A percentile compares a stretch with the other conserved stretches of the same genome.
These are phyloP conservation scores for Pogonognathellus flavescens DNA, from an alignment of 1,140 invertebrate species.

Conservation along the genomic window DNA sequence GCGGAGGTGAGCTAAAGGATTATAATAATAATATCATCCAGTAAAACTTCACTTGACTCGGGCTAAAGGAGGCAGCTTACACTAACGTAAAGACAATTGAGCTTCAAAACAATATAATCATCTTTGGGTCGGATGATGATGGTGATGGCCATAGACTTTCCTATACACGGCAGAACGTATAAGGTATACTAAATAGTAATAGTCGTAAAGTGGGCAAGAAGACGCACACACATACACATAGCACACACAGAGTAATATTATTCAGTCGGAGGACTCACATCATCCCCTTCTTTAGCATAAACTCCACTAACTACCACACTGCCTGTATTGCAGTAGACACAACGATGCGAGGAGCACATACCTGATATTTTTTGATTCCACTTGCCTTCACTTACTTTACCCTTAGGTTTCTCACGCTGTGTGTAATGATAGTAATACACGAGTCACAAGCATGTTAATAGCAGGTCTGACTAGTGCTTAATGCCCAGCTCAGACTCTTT, in stretches of 20 bases:
- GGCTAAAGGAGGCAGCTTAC: slow-evolving; percentile 10
- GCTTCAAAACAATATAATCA: slow-evolving; percentile 23
- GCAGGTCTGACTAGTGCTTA: slow-evolving; percentile 60
- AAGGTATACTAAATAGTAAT: neutral
- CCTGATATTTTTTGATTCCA: slow-evolving; percentile 21
- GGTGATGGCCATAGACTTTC: neutral
- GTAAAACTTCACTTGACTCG: slow-evolving; percentile 21
- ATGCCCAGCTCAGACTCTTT: slow-evolving; percentile 51
- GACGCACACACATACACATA: no score
- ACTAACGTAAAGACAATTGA: slow-evolving; percentile 40
- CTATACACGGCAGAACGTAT: neutral
- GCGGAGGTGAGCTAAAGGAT: slow-evolving; percentile 25
- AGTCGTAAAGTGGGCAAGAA: neutral
- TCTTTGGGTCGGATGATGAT: neutral
- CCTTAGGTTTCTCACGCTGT: slow-evolving; percentile 65
- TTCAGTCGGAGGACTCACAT: neutral
- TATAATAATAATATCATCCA: slow-evolving; percentile 34
- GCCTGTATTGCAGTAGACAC: neutral
- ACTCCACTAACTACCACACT: neutral
- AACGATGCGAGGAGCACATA: neutral
- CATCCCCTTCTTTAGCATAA: neutral
- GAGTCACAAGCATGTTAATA: slow-evolving; percentile 61
- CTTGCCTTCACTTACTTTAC: slow-evolving; percentile 49
- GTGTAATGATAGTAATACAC: slow-evolving; percentile 63
- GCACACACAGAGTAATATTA: no score